Percentiles rank a stretch among this genome's conserved stretches.
These are phyloP conservation scores for Nomada lathburiana DNA, from an alignment of 2,888 invertebrate species.

Conservation along the genomic window DNA sequence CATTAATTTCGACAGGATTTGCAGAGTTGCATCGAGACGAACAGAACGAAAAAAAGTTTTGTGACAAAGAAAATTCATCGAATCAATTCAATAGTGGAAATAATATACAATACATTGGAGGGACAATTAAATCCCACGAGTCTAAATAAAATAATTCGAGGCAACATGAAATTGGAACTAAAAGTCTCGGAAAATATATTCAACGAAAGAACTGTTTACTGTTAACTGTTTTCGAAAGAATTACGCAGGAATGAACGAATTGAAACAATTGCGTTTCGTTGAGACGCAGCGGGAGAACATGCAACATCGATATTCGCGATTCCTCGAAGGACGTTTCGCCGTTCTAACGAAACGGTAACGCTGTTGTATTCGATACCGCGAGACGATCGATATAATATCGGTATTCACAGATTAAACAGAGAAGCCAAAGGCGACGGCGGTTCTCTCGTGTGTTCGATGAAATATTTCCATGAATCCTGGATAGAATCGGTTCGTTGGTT, in stretches of 20 bases:
- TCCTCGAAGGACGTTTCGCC: neutral
- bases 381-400: conserved; percentile 27
- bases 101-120: too few species aligned
- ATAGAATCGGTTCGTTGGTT: neutral
- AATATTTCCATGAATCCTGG: conserved; percentile 29
- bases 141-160: too few species aligned
- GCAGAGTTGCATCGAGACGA: too few species aligned
- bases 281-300: neutral
- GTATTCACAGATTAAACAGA: conserved; percentile 25
- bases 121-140: too few species aligned
- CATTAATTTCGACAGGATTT: too few species aligned
- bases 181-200: too few species aligned
- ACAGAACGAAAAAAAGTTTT: too few species aligned
- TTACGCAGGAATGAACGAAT: neutral
- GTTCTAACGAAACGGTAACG: neutral
- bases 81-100: too few species aligned
- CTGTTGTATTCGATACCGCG: neutral
- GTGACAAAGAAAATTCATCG: too few species aligned
- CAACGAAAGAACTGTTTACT: too few species aligned
- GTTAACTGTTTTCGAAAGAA: too few species aligned
- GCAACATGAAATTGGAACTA: too few species aligned
- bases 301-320: neutral
- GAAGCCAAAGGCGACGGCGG: neutral
- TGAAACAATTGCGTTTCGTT: neutral
- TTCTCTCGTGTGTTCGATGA: conserved; percentile 24